Evolutionary conservation across 2,888 invertebrate species (phyloP).

Genomic region (Biston stratarius): DNA sequence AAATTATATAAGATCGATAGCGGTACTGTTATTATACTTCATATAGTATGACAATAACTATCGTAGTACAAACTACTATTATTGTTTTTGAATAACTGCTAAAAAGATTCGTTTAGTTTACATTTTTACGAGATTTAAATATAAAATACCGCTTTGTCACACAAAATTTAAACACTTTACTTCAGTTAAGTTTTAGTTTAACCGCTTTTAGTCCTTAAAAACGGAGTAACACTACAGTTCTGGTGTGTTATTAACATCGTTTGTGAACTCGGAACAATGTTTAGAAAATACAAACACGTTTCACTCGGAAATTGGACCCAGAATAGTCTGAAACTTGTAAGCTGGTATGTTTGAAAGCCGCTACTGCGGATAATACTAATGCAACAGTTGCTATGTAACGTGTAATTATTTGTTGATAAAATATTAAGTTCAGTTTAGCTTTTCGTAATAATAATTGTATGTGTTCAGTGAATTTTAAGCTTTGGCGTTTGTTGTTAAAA

Average conservation of each 20-base stretch:
- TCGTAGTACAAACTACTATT: too few relatives aligned
- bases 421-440: neutral
- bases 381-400: constrained; percentile 9
- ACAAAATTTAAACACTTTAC: too few relatives aligned
- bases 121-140: neutral
- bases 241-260: constrained; percentile 39
- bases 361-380: neutral
- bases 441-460: neutral
- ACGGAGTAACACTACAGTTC: neutral
- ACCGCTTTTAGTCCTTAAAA: constrained; percentile 11
- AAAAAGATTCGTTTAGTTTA: neutral
- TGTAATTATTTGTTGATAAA: constrained; percentile 7
- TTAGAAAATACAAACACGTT: constrained; percentile 50
- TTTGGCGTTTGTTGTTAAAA: too few relatives aligned
- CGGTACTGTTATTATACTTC: too few relatives aligned
- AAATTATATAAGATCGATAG: too few relatives aligned
- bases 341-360: constrained; percentile 22
- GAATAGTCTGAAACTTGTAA: constrained; percentile 40
- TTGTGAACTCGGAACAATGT: constrained; percentile 40
- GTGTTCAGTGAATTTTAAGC: too few relatives aligned
- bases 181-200: too few relatives aligned
- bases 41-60: too few relatives aligned
- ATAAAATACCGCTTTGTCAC: neutral
- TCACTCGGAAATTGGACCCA: constrained; percentile 43
- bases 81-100: too few relatives aligned